These are phyloP conservation scores for Pangasius larnaudii DNA, from an alignment of 2,797 vertebrate species.

Conservation along the genomic window DNA sequence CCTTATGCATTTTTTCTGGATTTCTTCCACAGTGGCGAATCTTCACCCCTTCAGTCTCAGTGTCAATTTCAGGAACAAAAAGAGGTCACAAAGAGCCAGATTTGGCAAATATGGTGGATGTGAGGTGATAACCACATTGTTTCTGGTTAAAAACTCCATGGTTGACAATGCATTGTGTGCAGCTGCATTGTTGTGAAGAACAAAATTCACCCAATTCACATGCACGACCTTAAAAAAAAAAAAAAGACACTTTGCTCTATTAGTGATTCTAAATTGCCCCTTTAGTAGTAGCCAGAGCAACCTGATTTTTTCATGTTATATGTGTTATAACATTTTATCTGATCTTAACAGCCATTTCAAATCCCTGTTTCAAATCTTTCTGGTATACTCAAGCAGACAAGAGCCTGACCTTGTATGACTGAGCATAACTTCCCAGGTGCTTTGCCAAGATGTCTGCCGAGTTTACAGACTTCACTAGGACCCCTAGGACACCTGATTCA, in stretches of 20 bases:
- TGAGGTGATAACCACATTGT: too few relatives aligned
- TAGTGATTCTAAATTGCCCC: neutral
- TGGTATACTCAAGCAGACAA: neutral
- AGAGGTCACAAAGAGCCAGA: too few relatives aligned
- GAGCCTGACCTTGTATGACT: neutral
- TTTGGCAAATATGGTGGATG: too few relatives aligned
- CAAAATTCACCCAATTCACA: too few relatives aligned
- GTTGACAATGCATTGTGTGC: too few relatives aligned
- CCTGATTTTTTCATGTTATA: neutral
- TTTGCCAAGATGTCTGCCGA: constrained; percentile 9
- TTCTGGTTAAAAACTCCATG: too few relatives aligned
- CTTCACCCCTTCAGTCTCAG: too few relatives aligned
- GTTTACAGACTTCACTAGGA: neutral
- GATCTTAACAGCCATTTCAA: neutral
- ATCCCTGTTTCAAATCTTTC: neutral
- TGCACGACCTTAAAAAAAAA: too few relatives aligned
- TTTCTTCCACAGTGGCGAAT: too few relatives aligned
- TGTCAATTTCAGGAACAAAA: too few relatives aligned
- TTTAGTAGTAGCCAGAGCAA: neutral
- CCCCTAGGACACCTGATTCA: neutral
- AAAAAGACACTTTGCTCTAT: neutral
- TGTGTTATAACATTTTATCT: neutral
- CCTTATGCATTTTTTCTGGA: too few relatives aligned
- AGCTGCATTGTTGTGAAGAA: too few relatives aligned
- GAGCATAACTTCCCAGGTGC: neutral